phyloP scores from a whole-genome alignment of 1,140 invertebrate genomes.

The Alviniconcha marisindica region DNA sequence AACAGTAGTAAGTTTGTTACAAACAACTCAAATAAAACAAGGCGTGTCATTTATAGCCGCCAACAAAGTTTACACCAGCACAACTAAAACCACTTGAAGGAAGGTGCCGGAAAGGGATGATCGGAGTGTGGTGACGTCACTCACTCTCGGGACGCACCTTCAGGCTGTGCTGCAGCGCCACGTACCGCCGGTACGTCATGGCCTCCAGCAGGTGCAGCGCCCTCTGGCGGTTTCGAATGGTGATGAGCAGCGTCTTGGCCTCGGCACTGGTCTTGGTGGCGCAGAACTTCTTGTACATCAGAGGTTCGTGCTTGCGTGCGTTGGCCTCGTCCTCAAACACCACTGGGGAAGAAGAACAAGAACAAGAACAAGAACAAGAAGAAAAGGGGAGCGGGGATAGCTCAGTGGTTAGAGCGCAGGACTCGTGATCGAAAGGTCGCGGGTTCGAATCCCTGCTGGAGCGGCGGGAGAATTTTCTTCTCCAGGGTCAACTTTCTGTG shows the following conservation, averaged over 20 bases:
- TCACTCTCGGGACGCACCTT: no score
- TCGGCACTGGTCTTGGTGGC: slow-evolving; percentile 41
- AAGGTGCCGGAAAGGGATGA: no score
- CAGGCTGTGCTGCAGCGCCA: slow-evolving; percentile 36
- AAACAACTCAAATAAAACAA: no score
- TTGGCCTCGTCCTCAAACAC: slow-evolving; percentile 36
- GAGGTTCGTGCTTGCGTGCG: slow-evolving; percentile 42
- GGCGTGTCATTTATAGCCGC: no score
- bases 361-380: neutral
- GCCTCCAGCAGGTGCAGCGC: slow-evolving; percentile 48
- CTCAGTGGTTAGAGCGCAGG: neutral
- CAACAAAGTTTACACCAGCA: no score
- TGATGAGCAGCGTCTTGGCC: slow-evolving; percentile 40
- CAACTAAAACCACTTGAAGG: no score
- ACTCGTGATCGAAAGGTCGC: no score
- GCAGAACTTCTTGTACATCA: slow-evolving; percentile 51
- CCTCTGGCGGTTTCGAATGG: slow-evolving; percentile 40
- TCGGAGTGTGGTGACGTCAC: no score
- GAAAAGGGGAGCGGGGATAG: neutral
- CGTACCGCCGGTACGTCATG: slow-evolving; percentile 46
- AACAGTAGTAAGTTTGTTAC: no score
- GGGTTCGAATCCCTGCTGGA: no score
- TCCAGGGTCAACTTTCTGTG: no score
- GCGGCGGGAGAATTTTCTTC: no score
- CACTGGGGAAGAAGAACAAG: slow-evolving; percentile 34